Conservation (phyloP, 2,888 invertebrate species). For the Athalia cordata region DNA sequence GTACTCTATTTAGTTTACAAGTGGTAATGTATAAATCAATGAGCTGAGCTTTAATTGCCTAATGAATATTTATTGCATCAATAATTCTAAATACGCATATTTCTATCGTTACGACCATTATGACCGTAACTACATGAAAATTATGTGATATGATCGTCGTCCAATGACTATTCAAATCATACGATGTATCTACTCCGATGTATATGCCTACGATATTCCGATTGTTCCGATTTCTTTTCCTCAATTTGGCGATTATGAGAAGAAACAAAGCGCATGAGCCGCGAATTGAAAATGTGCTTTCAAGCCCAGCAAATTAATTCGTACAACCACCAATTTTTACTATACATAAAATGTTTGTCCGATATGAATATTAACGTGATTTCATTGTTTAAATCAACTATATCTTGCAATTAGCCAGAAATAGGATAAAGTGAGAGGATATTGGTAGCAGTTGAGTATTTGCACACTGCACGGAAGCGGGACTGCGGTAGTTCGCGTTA, state of each 20-base stretch:
- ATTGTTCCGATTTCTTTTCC: no score
- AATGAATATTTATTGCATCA: conserved; percentile 18
- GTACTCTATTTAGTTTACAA: conserved; percentile 54
- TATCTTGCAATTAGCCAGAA: conserved; percentile 28
- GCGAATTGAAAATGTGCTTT: not conserved
- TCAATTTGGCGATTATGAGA: no score
- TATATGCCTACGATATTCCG: not conserved
- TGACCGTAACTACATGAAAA: conserved; percentile 9
- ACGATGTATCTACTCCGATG: not conserved
- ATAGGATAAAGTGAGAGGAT: conserved; percentile 24
- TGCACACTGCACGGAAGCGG: conserved; percentile 46
- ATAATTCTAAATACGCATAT: conserved; percentile 15
- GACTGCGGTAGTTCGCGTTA: conserved; percentile 54
- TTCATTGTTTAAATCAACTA: not conserved
- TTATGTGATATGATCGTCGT: not conserved
- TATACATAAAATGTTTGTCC: not conserved
- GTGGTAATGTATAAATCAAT: conserved; percentile 59
- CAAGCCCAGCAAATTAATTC: no score
- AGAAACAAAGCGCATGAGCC: not conserved
- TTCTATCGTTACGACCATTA: conserved; percentile 30
- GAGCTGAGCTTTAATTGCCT: conserved; percentile 59
- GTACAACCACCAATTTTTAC: not conserved
- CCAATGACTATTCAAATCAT: no score
- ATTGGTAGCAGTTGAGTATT: conserved; percentile 10
- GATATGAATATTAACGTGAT: not conserved